These are phyloP conservation scores for Motacilla tschutschensis DNA, from an alignment of 2,113 vertebrate species.

Conservation along the genomic window DNA sequence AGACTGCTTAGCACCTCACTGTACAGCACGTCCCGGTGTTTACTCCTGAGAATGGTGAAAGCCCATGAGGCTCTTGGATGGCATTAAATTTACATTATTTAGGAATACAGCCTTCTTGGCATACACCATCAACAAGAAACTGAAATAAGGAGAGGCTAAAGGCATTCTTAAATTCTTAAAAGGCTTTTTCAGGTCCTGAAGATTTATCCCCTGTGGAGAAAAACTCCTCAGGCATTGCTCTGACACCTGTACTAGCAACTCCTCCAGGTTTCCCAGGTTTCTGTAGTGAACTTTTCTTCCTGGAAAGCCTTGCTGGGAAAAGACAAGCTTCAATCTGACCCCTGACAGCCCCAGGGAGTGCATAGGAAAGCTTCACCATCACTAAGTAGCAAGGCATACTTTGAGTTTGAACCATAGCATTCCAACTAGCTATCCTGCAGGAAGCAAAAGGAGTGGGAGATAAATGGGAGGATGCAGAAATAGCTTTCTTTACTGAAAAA, in stretches of 20 bases:
- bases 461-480: neutral
- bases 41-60: neutral
- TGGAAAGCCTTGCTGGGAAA: neutral
- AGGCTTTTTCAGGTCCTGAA: neutral
- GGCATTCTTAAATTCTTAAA: neutral
- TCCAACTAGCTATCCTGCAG: neutral
- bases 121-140: neutral
- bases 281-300: neutral
- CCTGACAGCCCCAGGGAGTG: neutral
- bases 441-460: neutral
- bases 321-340: neutral
- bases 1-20: neutral
- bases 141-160: slow-evolving; percentile 7
- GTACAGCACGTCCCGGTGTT: neutral
- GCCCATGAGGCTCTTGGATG: neutral
- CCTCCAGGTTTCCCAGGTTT: neutral
- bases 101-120: neutral
- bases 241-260: slow-evolving; percentile 13
- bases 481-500: neutral
- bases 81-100: neutral
- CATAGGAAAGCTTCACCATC: neutral
- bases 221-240: neutral
- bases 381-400: neutral
- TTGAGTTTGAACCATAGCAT: neutral
- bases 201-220: neutral